Conservation (phyloP, 2,797 vertebrate genomes). For the Lophotriccus pileatus region DNA sequence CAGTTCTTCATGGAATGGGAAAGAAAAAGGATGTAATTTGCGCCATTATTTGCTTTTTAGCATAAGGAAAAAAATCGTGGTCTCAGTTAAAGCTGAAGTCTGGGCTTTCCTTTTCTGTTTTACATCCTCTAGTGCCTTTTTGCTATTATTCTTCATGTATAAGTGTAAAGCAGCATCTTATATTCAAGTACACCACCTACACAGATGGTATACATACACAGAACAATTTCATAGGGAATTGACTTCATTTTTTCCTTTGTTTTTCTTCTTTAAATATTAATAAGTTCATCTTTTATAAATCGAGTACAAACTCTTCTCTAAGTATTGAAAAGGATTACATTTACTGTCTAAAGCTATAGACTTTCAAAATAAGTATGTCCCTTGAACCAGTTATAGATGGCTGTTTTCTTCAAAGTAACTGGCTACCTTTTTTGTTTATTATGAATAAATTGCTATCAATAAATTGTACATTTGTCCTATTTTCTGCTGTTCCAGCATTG, state of each 20-base stretch:
- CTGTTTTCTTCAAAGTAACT: background rate
- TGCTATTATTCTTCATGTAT: background rate
- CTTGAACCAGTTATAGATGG: background rate
- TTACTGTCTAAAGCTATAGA: background rate
- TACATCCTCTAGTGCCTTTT: background rate
- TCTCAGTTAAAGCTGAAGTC: background rate
- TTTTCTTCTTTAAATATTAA: conserved; percentile 33
- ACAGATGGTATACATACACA: background rate
- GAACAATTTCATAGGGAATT: conserved; percentile 14
- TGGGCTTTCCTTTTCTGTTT: background rate
- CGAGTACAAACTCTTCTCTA: background rate
- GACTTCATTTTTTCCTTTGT: background rate
- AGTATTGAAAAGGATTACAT: background rate
- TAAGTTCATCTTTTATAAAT: background rate
- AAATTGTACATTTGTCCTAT: background rate
- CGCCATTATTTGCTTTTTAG: background rate
- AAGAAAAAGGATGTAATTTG: background rate
- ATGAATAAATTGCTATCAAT: background rate
- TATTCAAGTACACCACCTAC: background rate
- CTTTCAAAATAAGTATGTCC: background rate
- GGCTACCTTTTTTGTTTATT: background rate
- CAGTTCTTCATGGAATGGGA: background rate
- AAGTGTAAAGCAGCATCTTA: background rate
- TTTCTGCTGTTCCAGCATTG: background rate
- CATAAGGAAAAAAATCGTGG: background rate